Evolutionary conservation across 2,888 invertebrate species (phyloP), one percentile per base, ranked within the genome.

Genomic region (Phengaris alcon): DNA sequence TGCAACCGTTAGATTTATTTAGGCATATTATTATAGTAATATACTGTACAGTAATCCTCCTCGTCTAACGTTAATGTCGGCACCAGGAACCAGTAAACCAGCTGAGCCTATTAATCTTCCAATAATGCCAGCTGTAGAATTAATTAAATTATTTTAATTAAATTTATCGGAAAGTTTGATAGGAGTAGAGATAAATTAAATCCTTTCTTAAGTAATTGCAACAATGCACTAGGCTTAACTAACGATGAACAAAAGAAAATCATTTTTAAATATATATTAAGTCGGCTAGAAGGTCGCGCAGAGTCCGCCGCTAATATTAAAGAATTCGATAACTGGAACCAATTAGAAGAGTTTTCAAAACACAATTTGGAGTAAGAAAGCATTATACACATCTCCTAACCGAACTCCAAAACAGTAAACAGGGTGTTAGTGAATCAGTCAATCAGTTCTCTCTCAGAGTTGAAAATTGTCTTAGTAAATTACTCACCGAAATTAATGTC

Each of bases 401-500:
- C 22, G 22, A 22, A 22, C 22, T 22, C 22, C 0, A 1, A 22
- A 22, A 22, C 22, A 22, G 22, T 22, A 22, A 22, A 22, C 22
- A 22, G 22, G 22, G 22, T 22, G 22, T 22, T 22, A 22, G 22
- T 22, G 22, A 22, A 22, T 22, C 22, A 22, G 22, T 22, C 22
- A 22, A 22, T 22, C 22, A 22, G 22, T 22, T 22, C 22, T 22
- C 22, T 22, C 22, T 22, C 22, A 22, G 22, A 22, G 22, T 22
- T 22, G 22, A 22, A 22, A 22, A 22, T 22, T 22, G 22, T 22
- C 22, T 22, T 22, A 22, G 22, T 22, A 22, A 22, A 72, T 15
- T 76, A 7, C 22, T 76, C 10, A 64, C 74, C 1, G 72, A 76
- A 74, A 76, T 74, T n/a, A 72, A 59, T n/a, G 74, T 76, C 9